Percentiles rank a stretch among this genome's conserved stretches.
Evolutionary conservation across 2,113 vertebrate genomes (phyloP).

Genomic region (Etheostoma spectabile): DNA sequence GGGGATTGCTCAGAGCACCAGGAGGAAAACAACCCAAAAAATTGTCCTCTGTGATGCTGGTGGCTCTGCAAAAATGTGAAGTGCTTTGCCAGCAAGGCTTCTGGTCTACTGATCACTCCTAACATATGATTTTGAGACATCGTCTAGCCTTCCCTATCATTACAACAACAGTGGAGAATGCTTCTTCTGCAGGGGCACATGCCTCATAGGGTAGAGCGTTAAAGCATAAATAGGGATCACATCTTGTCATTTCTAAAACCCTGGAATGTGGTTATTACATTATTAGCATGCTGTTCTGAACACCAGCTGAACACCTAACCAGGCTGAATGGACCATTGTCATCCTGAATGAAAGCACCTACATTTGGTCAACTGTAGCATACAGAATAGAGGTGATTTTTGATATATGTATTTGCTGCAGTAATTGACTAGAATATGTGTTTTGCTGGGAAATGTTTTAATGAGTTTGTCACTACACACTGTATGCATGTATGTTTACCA

Average conservation of each 20-base stretch:
- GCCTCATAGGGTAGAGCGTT: slow-evolving; percentile 1
- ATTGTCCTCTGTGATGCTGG: neutral
- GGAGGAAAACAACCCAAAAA: slow-evolving; percentile 26
- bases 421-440: slow-evolving; percentile 43
- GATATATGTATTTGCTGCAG: slow-evolving; percentile 40
- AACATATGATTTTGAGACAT: slow-evolving; percentile 32
- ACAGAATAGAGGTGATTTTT: slow-evolving; percentile 25
- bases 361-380: slow-evolving; percentile 43
- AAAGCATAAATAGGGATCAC: slow-evolving; percentile 38
- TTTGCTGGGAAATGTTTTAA: slow-evolving; percentile 32
- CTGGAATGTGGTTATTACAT: slow-evolving; percentile 31
- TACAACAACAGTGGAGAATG: neutral
- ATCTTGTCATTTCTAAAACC: slow-evolving; percentile 36
- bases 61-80: slow-evolving; percentile 7
- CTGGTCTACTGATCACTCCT: slow-evolving; percentile 14
- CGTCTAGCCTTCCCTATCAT: slow-evolving; percentile 14
- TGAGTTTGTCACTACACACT: slow-evolving; percentile 30
- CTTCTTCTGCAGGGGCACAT: neutral
- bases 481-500: neutral
- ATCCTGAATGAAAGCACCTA: slow-evolving; percentile 37
- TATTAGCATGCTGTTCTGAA: slow-evolving; percentile 52
- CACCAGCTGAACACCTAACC: slow-evolving; percentile 33
- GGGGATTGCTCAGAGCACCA: neutral
- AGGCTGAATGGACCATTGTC: slow-evolving; percentile 44
- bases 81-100: slow-evolving; percentile 1